A percentile compares a stretch with the other conserved stretches of the same genome.
Conservation (phyloP, 35 echinoderm and acorn worm genomes). For the Holothuria glaberrima region DNA sequence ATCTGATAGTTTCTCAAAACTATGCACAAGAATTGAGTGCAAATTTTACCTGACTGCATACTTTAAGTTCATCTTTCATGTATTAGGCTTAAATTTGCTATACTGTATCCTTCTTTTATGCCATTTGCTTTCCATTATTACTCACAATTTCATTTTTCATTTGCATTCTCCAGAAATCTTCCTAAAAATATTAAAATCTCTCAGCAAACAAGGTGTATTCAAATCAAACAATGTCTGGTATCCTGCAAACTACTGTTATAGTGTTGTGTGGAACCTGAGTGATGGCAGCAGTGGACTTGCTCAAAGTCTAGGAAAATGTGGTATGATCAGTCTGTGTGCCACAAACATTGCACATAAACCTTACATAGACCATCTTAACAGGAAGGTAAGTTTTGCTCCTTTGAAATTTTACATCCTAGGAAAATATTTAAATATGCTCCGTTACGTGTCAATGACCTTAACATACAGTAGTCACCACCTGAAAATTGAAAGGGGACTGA, state of each 20-base stretch:
- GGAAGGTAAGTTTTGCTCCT: conserved; percentile 69
- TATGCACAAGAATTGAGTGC: too few relatives aligned
- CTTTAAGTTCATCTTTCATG: too few relatives aligned
- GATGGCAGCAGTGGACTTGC: conserved; percentile 77
- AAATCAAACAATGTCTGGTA: conserved; percentile 76
- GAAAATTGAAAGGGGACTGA: too few relatives aligned
- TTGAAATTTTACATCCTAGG: neutral
- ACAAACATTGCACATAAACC: conserved; percentile 84
- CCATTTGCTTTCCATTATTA: too few relatives aligned
- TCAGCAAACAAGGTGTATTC: conserved; percentile 81
- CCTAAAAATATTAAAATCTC: conserved; percentile 70
- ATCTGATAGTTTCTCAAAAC: too few relatives aligned
- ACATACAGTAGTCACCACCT: too few relatives aligned
- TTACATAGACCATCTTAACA: conserved; percentile 79
- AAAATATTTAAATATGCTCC: too few relatives aligned
- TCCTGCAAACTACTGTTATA: conserved; percentile 93
- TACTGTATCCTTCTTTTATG: too few relatives aligned
- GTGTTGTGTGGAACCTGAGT: conserved; percentile 88
- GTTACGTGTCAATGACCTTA: too few relatives aligned
- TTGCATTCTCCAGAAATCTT: conserved; percentile 70
- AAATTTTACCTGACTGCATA: too few relatives aligned
- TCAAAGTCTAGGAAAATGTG: conserved; percentile 68
- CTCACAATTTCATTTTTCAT: neutral
- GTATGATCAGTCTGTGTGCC: conserved; percentile 83
- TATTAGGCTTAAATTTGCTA: too few relatives aligned